Evolutionary conservation across 2,888 invertebrate species (phyloP), one percentile per base, ranked within the genome.

Genomic region (Clepsis dumicolana): DNA sequence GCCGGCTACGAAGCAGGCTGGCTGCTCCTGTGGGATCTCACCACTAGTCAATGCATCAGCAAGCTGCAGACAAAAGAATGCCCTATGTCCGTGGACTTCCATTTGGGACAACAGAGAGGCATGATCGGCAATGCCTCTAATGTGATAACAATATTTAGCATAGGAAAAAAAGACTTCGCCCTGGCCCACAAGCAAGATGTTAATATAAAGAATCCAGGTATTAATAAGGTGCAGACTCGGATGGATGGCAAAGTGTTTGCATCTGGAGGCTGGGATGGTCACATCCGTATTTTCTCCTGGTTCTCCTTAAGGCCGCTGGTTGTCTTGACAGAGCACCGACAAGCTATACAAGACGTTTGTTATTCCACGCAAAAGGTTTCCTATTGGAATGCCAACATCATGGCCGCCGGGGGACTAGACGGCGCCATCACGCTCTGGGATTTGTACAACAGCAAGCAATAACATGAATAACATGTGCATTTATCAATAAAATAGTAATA

Each of bases 381-480:
- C 66, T 92, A 94, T 75, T 97, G 96, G 95, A 95, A 95, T 62
- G 94, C 96, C n/a, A 95, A 95, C 67, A 94, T 97, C n/a, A 96
- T 97, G 96, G 97, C 97, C 14, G 96, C 96, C 0, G 95, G 95
- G 53, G 96, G 96, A 25, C 94, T 96, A 71, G 97, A 97, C 86
- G 96, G 96, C 73, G 95, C 95, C 79, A 96, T 97, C 75, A 96
- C 96, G 4, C 93, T 97, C 65, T 97, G 97, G 97, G 95, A 96
- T 91, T 94, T 97, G 77, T 97, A 97, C 83, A 97, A 97, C 72
- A 82, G 77, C 71, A 91, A 81, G 73, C 82, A 87, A 74, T 91
- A 79, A 82, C 48, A 62, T 76, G n/a, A 29, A 4, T 29, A 29
- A 3, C 5, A 75, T 78, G 77, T 81, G 80, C 62, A 59, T 63